Conservation (phyloP, 2,888 invertebrate genomes). For the Drosophila sordidula region DNA sequence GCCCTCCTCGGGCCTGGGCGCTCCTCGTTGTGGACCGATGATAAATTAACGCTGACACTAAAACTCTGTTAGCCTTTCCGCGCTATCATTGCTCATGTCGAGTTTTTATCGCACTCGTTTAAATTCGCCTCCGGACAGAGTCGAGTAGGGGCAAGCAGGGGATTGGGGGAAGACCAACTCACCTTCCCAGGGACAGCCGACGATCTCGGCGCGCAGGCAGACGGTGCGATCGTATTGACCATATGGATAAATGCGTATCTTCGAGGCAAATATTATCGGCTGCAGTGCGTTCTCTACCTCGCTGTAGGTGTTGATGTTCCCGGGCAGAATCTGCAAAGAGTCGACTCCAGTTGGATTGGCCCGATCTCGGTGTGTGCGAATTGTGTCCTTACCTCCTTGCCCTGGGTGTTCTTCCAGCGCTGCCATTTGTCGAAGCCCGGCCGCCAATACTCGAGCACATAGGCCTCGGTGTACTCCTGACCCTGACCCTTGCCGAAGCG, state of each 20-base stretch:
- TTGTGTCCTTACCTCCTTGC: conserved; percentile 88
- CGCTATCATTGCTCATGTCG: conserved; percentile 78
- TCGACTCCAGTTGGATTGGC: conserved; percentile 1
- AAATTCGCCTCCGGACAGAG: conserved; percentile 57
- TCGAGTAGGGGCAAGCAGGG: no score
- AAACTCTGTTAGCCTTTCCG: conserved; percentile 76
- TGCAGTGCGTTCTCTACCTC: conserved; percentile 90
- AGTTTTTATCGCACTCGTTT: conserved; percentile 65
- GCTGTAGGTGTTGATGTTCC: conserved; percentile 92
- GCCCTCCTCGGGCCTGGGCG: no score
- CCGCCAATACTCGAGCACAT: conserved; percentile 91
- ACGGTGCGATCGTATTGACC: conserved; percentile 91
- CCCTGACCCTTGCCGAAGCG: conserved; percentile 93
- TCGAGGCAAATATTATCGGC: conserved; percentile 91
- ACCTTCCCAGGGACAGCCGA: conserved; percentile 93
- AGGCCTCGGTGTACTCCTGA: conserved; percentile 92
- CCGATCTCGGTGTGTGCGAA: not conserved
- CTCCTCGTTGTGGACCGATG: conserved; percentile 44
- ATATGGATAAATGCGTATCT: conserved; percentile 92
- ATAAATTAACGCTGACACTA: conserved; percentile 81
- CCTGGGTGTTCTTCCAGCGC: conserved; percentile 90
- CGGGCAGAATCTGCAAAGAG: conserved; percentile 88
- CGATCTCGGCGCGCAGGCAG: conserved; percentile 92
- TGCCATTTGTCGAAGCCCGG: conserved; percentile 90
- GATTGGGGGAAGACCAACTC: no score